Evolutionary conservation across 2,888 invertebrate genomes (phyloP).

Genomic region (Leptopterna dolabrata): DNA sequence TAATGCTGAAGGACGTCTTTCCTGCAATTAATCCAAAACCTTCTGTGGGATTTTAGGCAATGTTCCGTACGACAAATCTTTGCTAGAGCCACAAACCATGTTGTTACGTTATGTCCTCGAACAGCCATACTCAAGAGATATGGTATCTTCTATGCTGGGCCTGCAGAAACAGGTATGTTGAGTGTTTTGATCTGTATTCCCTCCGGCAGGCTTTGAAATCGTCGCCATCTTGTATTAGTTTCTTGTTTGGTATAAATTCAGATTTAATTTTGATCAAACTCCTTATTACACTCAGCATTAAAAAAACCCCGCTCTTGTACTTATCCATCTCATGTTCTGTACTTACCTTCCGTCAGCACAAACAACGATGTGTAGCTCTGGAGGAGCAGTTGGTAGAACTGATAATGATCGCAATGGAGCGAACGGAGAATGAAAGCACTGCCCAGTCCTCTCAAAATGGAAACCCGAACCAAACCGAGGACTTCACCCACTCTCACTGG

Average conservation of each 20-base stretch:
- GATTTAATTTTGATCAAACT: not conserved
- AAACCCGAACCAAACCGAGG: conserved; percentile 51
- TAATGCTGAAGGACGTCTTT: too few relatives aligned
- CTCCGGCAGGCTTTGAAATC: not conserved
- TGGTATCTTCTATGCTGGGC: conserved; percentile 95
- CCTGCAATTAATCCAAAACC: too few relatives aligned
- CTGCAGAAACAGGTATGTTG: conserved; percentile 84
- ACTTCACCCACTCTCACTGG: conserved; percentile 73
- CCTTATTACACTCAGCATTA: not conserved
- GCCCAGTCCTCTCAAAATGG: conserved; percentile 56
- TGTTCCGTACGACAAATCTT: conserved; percentile 88
- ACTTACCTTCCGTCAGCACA: conserved; percentile 71
- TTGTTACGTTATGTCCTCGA: conserved; percentile 90
- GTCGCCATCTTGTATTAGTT: not conserved
- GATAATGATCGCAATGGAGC: conserved; percentile 91
- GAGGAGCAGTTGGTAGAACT: conserved; percentile 94
- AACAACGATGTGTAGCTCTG: conserved; percentile 86
- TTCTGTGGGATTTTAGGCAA: conserved; percentile 44
- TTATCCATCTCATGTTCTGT: not conserved
- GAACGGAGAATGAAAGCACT: conserved; percentile 75
- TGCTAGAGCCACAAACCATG: conserved; percentile 88
- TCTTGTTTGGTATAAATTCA: not conserved
- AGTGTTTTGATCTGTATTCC: too few relatives aligned
- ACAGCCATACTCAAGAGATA: conserved; percentile 95
- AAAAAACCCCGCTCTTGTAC: not conserved